Conservation (phyloP, 2,888 invertebrate genomes). For the Orthosia gothica region DNA sequence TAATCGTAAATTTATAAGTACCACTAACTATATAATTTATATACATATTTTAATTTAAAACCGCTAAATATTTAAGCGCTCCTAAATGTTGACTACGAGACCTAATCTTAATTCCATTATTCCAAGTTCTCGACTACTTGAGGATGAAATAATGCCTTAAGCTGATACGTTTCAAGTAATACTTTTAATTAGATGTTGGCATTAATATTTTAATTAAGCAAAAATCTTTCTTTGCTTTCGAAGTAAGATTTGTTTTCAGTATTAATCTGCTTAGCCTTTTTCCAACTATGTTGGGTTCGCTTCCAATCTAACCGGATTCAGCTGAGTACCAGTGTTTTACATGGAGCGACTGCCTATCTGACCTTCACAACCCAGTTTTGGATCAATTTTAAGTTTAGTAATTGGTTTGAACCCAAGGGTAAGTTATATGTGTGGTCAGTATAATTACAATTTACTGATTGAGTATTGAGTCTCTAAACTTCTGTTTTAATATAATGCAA, state of each 20-base stretch:
- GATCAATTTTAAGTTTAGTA: conserved; percentile 18
- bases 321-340: too few relatives aligned
- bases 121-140: conserved; percentile 41
- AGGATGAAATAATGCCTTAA: conserved; percentile 32
- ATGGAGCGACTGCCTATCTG: too few relatives aligned
- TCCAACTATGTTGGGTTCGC: too few relatives aligned
- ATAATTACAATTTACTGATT: not conserved
- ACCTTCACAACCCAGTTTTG: not conserved
- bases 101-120: conserved; percentile 34
- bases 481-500: not conserved
- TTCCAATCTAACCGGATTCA: too few relatives aligned
- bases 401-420: conserved; percentile 1
- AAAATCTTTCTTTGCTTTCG: conserved; percentile 1
- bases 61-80: not conserved
- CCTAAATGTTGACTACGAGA: conserved; percentile 13
- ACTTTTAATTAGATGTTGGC: conserved; percentile 34
- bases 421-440: not conserved
- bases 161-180: conserved; percentile 24
- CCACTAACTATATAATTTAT: too few relatives aligned
- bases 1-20: not conserved
- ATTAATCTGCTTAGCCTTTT: too few relatives aligned
- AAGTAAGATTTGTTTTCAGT: conserved; percentile 6
- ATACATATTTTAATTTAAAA: not conserved
- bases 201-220: conserved; percentile 31
- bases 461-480: not conserved